Conservation (phyloP, 2,888 invertebrate genomes). For the Calameuta idolon region DNA sequence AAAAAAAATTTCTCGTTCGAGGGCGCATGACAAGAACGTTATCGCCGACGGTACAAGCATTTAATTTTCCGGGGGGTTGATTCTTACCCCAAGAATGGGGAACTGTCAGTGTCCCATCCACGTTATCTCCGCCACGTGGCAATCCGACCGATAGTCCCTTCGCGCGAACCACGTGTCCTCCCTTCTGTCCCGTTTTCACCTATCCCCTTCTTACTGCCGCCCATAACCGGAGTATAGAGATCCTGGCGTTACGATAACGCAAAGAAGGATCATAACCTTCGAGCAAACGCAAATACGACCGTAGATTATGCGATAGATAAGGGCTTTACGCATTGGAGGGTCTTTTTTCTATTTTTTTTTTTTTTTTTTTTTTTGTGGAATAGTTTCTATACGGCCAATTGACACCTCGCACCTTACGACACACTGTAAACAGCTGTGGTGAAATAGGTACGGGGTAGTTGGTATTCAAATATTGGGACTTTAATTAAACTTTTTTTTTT, state of each 20-base stretch:
- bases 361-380: slow-evolving; percentile 10
- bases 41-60: slow-evolving; percentile 63
- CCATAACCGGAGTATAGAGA: slow-evolving; percentile 42
- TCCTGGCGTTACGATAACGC: slow-evolving; percentile 47
- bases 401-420: slow-evolving; percentile 6
- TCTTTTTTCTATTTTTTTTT: slow-evolving; percentile 19
- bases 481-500: background rate
- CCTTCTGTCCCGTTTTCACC: slow-evolving; percentile 26
- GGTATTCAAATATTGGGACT: background rate
- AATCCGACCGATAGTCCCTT: slow-evolving; percentile 30
- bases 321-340: slow-evolving; percentile 40
- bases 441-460: background rate
- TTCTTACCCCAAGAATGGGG: slow-evolving; percentile 45
- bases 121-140: slow-evolving; percentile 66
- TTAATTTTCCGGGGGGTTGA: slow-evolving; percentile 66
- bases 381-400: slow-evolving; percentile 6
- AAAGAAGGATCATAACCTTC: slow-evolving; percentile 62
- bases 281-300: slow-evolving; percentile 57
- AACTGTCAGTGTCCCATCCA: slow-evolving; percentile 43
- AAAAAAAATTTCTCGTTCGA: background rate
- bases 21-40: slow-evolving; percentile 36
- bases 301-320: slow-evolving; percentile 53
- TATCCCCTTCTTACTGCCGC: slow-evolving; percentile 16
- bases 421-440: background rate
- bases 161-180: slow-evolving; percentile 55